phyloP scores from a whole-genome alignment of 23 tunicate genomes.

The Halocynthia aurantium region DNA sequence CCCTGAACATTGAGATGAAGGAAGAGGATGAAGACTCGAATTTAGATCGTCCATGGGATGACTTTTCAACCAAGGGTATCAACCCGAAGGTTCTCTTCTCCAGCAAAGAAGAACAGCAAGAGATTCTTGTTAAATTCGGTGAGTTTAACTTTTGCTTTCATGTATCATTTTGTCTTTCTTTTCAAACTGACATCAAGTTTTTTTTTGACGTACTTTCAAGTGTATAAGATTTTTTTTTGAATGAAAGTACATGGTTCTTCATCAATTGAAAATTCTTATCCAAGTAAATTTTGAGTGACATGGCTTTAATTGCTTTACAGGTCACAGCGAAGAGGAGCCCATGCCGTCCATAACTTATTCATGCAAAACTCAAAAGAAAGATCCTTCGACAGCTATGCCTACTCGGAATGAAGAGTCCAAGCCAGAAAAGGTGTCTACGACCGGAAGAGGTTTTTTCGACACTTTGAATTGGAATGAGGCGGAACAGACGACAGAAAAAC shows the following conservation, averaged over 20 bases:
- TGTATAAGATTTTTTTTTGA: background rate
- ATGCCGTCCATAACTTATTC: constrained; percentile 38
- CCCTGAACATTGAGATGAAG: constrained; percentile 55
- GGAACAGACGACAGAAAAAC: background rate
- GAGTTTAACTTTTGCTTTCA: background rate
- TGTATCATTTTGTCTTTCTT: background rate
- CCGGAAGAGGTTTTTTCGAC: constrained; percentile 31
- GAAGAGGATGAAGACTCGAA: constrained; percentile 18
- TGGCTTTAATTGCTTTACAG: background rate
- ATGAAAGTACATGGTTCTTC: background rate
- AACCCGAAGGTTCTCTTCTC: constrained; percentile 72
- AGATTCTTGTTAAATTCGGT: constrained; percentile 67
- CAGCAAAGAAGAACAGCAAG: constrained; percentile 64
- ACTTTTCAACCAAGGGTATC: constrained; percentile 42
- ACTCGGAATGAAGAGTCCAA: background rate
- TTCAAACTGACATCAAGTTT: too few species aligned
- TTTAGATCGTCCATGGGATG: constrained; percentile 44
- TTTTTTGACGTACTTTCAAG: too few species aligned
- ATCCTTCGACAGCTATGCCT: background rate
- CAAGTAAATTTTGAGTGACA: too few species aligned
- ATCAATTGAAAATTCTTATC: too few species aligned
- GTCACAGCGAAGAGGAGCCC: constrained; percentile 31
- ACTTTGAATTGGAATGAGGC: constrained; percentile 53
- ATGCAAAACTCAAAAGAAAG: constrained; percentile 2
- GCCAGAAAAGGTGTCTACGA: background rate